Base-by-base conservation (phyloP, 2,797 vertebrate genomes). In the Limosa lapponica region DNA sequence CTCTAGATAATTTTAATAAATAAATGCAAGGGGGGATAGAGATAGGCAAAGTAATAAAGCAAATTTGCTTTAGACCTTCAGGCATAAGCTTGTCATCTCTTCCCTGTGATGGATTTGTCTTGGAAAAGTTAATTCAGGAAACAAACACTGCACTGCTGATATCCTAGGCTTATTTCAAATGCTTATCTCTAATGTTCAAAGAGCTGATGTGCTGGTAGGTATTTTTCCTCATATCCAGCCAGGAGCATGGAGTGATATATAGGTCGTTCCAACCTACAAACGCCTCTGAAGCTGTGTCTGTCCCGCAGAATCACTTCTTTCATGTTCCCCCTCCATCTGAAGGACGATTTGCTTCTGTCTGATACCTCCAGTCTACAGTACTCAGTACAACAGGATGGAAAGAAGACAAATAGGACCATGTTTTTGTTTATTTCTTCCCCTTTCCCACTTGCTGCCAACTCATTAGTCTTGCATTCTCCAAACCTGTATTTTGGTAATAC, bases 331-430 rank as follows among this genome's bases (percentile, higher is more conserved):
- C 39, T 77, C 11, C 10, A 8, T 3, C 8, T 17, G 43, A 84
- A 70, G 43, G 27, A 55, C 0, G 1, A 46, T 36, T 74, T 74
- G 37, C 19, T 85, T 36, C 86, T 49, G 23, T 34, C 41, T 32
- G 66, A 8, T 25, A 43, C 48, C n/a, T 83, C 57, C 30, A 74
- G 3, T 25, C 34, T 20, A 2, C 54, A 72, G 34, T 24, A 73
- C 20, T 67, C 34, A 11, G 14, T 6, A 10, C 23, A 34, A 44
- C 0, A n/a, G 19, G 17, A 11, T 16, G 44, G 43, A 58, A 39
- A 55, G 36, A 66, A 13, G 2, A 22, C 48, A 70, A 16, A 79
- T 77, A 82, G 9, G 2, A 4, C 10, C 0, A 0, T 1, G 3
- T 0, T 23, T 67, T 75, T n/a, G 14, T 16, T 69, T 37, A 4